Percentiles rank a stretch among this genome's conserved stretches.
Conservation (phyloP, 2,113 vertebrate genomes). For the Lontra canadensis region DNA sequence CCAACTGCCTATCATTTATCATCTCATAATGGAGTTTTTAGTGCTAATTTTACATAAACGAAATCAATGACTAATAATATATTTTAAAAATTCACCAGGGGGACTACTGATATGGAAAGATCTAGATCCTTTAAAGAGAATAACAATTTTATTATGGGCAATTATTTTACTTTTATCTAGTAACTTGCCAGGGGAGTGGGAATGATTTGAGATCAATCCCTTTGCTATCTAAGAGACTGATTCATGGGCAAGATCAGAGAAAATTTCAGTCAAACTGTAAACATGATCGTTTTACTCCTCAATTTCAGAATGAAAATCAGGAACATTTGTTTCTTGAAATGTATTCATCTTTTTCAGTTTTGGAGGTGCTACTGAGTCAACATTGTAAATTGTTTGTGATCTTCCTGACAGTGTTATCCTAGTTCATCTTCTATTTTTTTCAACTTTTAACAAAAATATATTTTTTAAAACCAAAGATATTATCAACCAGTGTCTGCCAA, state of each 20-base stretch:
- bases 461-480: background rate
- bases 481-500: background rate
- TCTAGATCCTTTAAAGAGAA: conserved; percentile 29
- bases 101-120: background rate
- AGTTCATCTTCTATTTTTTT: background rate
- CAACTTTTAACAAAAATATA: background rate
- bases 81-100: conserved; percentile 26
- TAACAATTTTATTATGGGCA: background rate
- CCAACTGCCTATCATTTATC: background rate
- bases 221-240: conserved; percentile 21
- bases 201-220: background rate
- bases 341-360: background rate
- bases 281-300: background rate
- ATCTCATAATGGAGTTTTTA: conserved; percentile 8
- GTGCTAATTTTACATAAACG: conserved; percentile 5
- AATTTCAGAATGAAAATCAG: conserved; percentile 39
- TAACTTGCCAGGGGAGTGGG: background rate
- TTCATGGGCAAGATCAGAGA: conserved; percentile 5
- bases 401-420: background rate
- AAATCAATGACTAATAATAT: conserved; percentile 8
- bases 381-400: background rate
- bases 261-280: conserved; percentile 29
- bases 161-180: conserved; percentile 41
- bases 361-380: background rate
- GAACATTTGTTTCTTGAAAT: background rate